Base-by-base conservation (phyloP, 2,797 vertebrate species). In the Rhyacichthys aspro region DNA sequence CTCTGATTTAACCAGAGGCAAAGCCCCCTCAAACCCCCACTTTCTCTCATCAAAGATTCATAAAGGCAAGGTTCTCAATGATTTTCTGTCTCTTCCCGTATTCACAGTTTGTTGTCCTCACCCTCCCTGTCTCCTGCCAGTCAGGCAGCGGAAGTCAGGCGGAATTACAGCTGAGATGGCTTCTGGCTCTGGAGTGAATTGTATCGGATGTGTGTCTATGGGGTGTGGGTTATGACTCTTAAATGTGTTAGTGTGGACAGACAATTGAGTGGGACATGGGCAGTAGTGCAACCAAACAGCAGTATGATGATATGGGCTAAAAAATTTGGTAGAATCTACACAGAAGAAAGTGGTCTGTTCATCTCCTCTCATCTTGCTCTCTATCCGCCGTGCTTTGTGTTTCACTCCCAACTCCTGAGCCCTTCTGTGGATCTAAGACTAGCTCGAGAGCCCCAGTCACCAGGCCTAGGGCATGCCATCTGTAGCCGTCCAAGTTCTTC, bases 51-150 rank as follows among this genome's bases (percentile, higher is more conserved):
- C 95, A 96, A 98, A 96, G 95, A 98, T 97, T 98, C 94, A 98
- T 96, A 94, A 94, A 94, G 94, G 94, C 95, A 92, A 93, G 93
- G 92, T 95, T 95, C 93, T 91, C 93, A 98, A 96, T 96, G 96
- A 96, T 97, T 97, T 97, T 95, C 95, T 98, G 96, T 98, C 96
- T 96, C 93, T 94, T 94, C 93, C 94, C 89, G 94, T 97, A 96
- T 95, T 94, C 95, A 95, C 94, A 94, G 92, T 92, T 93, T 95
- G 94, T 95, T 94, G 95, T 96, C 95, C 93, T 94, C 93, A 93
- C 92, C 92, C 93, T 93, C 76, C 69, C 79, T 66, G 77, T 83
- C 78, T 88, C 92, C 91, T 93, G 80, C 92, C 91, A 94, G 92
- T 92, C 92, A 93, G 94, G 93, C 92, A 94, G 87, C 89, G 90